Evolutionary conservation across 2,888 invertebrate species (phyloP).

Genomic region (Masnerella sp.): DNA sequence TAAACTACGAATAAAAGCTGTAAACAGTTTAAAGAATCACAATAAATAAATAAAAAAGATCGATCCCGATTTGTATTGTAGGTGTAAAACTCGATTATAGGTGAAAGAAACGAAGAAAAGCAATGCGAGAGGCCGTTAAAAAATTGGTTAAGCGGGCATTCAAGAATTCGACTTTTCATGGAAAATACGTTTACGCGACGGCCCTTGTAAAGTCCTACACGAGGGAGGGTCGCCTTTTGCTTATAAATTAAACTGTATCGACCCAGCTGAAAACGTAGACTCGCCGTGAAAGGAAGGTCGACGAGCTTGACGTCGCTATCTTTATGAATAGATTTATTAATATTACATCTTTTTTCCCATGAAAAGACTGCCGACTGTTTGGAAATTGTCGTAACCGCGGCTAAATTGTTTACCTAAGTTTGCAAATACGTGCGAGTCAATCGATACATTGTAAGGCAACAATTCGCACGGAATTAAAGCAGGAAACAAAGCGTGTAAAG

Average conservation of each 20-base stretch:
- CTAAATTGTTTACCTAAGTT: constrained; percentile 27
- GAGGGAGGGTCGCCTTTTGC: constrained; percentile 55
- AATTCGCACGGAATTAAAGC: neutral
- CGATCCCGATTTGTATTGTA: too few species aligned
- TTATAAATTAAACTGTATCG: constrained; percentile 62
- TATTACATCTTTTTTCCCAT: constrained; percentile 42
- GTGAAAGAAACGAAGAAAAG: constrained; percentile 2
- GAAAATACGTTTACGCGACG: constrained; percentile 57
- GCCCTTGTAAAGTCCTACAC: constrained; percentile 47
- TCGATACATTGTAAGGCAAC: neutral
- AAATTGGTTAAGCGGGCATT: constrained; percentile 41
- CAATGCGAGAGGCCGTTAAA: constrained; percentile 26
- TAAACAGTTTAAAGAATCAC: too few species aligned
- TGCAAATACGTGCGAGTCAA: neutral
- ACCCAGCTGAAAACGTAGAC: constrained; percentile 57
- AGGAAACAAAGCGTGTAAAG: too few species aligned
- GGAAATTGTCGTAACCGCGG: constrained; percentile 9
- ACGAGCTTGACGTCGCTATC: constrained; percentile 56
- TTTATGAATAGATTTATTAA: constrained; percentile 59
- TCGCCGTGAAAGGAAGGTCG: constrained; percentile 59
- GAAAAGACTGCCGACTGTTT: constrained; percentile 15
- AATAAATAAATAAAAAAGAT: too few species aligned
- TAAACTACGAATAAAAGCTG: too few species aligned
- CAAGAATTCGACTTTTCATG: constrained; percentile 54
- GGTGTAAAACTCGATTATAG: too few species aligned